Base-by-base conservation (phyloP, 1,140 invertebrate genomes). In the Procambarus virginalis region DNA sequence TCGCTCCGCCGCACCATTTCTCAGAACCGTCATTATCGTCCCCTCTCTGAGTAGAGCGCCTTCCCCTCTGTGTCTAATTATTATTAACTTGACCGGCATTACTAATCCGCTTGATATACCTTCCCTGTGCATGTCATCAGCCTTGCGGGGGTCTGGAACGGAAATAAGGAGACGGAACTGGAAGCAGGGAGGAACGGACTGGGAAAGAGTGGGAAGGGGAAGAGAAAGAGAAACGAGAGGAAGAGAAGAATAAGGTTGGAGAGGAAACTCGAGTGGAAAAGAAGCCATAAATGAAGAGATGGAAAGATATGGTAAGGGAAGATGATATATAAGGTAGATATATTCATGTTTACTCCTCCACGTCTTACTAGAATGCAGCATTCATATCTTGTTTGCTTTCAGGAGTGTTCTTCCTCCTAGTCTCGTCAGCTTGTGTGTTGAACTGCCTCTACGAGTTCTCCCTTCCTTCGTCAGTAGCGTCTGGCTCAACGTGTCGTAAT, bases 91-190 rank as follows among this genome's bases (percentile, higher is more conserved):
- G 22, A 73, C n/a, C 68, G 20, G 68, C 68, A 34, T 34, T 73
- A 73, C n/a, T 73, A 34, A 73, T 73, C 22, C 68, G 34, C 68
- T 73, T 73, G 68, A 73, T 73, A 73, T 73, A 73, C 20, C 68
- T 20, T 34, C n/a, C 22, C n/a, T 34, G 68, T 22, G 68, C 68
- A 73, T 22, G 68, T 2, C 68, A 22, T 34, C 8, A 6, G 10
- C 5, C 68, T 73, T 8, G 68, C 22, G 2, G 22, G 22, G 22
- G 64, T 12, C 34, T 34, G 34, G 34, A 34, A 34, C 34, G 12
- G 64, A 5, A 17, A 4, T 20, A 68, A 17, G 14, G 17, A 20
- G 64, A 17, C 14, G 5, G 12, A 4, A 2, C 1, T 34, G 0
- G 34, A 34, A 34, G 34, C 34, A 2, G n/a, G 3, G 9, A 64